Base-by-base conservation (phyloP, 2,113 vertebrate genomes). In the Phainopepla nitens region DNA sequence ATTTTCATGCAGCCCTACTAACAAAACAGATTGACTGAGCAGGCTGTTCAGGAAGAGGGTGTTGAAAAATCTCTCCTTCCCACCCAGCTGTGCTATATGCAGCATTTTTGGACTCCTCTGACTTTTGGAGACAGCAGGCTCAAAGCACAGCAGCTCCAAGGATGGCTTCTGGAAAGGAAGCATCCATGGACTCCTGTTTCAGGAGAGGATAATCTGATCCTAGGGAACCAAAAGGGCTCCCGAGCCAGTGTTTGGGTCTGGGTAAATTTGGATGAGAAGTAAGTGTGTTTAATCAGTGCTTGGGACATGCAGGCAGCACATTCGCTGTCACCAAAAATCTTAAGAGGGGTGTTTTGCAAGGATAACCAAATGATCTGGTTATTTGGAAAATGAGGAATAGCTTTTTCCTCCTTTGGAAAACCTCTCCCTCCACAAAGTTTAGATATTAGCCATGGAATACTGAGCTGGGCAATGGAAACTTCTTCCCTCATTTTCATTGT, bases 231-330 rank as follows among this genome's bases (percentile, higher is more conserved):
- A 44, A 36, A n/a, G 8, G 27, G 7, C 10, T 15, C 28, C 20
- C 0, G 0, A 64, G 27, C 3, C 20, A 41, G 16, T 39, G 21
- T 45, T 73, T 68, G 39, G 5, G 15, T 62, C 39, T 64, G 53
- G 20, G 16, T 64, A 44, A 62, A 36, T 24, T 86, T 5, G 2
- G 27, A n/a, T 82, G 41, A 72, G 70, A 92, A 76, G 41, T 39
- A 65, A 53, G 11, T 36, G 33, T 66, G 33, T 68, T 88, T 68
- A 53, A 78, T 51, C 2, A 5, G 41, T 78, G 51, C 47, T 56
- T 78, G 31, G n/a, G 47, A 61, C 0, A 0, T 44, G 36, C 31
- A 83, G 45, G 54, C 33, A 77, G 13, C 0, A 0, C 3, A 1
- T 80, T 90, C 73, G 76, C 21, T 75, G 21, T 72, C 41, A 65